Conservation (phyloP, 2,888 invertebrate species). For the Diploptera punctata region DNA sequence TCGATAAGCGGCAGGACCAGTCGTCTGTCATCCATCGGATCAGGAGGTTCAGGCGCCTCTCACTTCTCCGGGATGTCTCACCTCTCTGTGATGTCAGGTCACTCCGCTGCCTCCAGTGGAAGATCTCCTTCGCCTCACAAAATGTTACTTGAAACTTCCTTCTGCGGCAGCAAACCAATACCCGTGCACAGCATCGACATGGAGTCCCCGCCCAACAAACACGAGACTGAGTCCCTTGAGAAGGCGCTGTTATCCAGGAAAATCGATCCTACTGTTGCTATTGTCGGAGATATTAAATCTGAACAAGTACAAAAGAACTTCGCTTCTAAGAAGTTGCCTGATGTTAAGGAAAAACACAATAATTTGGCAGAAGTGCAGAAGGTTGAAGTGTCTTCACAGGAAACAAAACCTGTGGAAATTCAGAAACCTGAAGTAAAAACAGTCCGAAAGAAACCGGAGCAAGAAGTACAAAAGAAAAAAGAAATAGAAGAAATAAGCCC, state of each 20-base stretch:
- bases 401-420: not conserved
- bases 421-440: not conserved
- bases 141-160: conserved; percentile 88
- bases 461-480: not conserved
- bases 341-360: not conserved
- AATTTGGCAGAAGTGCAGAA: not conserved
- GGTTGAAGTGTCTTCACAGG: not conserved
- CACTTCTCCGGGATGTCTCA: conserved; percentile 48
- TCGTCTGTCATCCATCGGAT: conserved; percentile 80
- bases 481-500: not conserved
- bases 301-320: not conserved
- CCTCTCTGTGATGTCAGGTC: conserved; percentile 46
- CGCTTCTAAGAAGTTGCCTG: too few relatives aligned
- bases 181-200: conserved; percentile 50
- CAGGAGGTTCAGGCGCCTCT: conserved; percentile 58
- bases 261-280: conserved; percentile 31
- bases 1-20: conserved; percentile 80
- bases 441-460: not conserved
- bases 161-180: conserved; percentile 82
- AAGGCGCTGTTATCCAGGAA: conserved; percentile 37
- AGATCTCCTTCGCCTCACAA: conserved; percentile 82
- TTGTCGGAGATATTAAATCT: conserved; percentile 18
- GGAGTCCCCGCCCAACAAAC: conserved; percentile 42
- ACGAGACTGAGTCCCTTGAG: conserved; percentile 41
- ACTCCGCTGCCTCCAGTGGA: conserved; percentile 36